Evolutionary conservation across 1,140 invertebrate species (phyloP).

Genomic region (Lanistes nyassanus): DNA sequence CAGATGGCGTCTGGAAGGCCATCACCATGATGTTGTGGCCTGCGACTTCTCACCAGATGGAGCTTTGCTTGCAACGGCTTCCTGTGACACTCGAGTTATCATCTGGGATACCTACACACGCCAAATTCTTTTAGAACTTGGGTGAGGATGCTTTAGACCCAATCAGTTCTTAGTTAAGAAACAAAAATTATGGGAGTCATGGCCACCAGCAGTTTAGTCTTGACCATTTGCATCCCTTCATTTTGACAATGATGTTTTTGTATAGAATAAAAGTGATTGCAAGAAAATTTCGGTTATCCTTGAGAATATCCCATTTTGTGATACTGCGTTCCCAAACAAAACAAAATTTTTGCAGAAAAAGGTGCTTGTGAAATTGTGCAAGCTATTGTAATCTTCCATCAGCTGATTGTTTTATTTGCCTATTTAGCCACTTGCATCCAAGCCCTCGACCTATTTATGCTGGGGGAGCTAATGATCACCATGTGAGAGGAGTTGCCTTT

Average conservation of each 20-base stretch:
- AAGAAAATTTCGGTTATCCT: too few species aligned
- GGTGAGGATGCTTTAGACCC: slow-evolving; percentile 57
- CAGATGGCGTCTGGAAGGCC: slow-evolving; percentile 63
- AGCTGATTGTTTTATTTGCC: neutral
- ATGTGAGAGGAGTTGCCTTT: slow-evolving; percentile 69
- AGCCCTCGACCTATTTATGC: slow-evolving; percentile 71
- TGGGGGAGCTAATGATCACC: slow-evolving; percentile 70
- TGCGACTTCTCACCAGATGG: slow-evolving; percentile 73
- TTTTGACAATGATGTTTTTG: too few species aligned
- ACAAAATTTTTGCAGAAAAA: neutral
- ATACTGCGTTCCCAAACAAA: neutral
- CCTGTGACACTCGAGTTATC: slow-evolving; percentile 71
- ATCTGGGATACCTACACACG: slow-evolving; percentile 70
- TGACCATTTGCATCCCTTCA: neutral
- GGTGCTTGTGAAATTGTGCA: too few species aligned
- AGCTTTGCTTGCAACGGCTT: slow-evolving; percentile 71
- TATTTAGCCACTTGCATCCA: slow-evolving; percentile 68
- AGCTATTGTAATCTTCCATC: too few species aligned
- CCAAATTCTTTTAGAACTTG: slow-evolving; percentile 54
- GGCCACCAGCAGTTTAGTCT: neutral
- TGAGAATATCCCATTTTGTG: too few species aligned
- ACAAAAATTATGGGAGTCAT: neutral
- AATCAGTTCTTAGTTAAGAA: too few species aligned
- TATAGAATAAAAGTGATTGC: too few species aligned
- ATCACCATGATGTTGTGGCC: slow-evolving; percentile 69